Evolutionary conservation across 2,888 invertebrate species (phyloP).

Genomic region (Hirtodrosophila alboralis): DNA sequence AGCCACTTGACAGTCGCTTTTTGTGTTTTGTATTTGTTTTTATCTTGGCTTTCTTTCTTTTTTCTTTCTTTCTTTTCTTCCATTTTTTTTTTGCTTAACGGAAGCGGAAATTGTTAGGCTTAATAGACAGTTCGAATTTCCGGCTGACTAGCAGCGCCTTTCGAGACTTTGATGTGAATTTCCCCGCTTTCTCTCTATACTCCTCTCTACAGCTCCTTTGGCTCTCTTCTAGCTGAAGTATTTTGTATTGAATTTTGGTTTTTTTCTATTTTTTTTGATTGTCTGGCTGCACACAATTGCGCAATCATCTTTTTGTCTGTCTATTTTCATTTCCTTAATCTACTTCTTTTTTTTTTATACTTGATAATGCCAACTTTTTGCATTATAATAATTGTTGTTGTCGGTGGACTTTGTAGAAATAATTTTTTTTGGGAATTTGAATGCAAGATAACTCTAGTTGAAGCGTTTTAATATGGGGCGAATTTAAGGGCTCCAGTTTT

Average conservation of each 20-base stretch:
- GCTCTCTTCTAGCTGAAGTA: background rate
- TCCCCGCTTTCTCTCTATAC: background rate
- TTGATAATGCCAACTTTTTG: constrained; percentile 17
- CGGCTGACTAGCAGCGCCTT: constrained; percentile 47
- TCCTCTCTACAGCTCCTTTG: background rate
- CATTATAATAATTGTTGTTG: background rate
- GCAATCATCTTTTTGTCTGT: constrained; percentile 42
- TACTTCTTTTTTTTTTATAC: too few species aligned
- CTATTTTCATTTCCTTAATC: constrained; percentile 13
- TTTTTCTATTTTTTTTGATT: constrained; percentile 5
- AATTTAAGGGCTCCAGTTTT: too few species aligned
- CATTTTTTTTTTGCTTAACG: constrained; percentile 50
- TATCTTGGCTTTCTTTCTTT: constrained; percentile 18
- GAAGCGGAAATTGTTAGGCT: constrained; percentile 80
- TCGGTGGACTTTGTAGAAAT: too few species aligned
- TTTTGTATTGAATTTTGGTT: constrained; percentile 4
- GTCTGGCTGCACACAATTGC: constrained; percentile 49
- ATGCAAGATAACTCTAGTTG: too few species aligned
- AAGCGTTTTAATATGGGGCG: too few species aligned
- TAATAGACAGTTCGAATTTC: constrained; percentile 78
- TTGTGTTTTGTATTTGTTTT: constrained; percentile 38
- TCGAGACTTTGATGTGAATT: constrained; percentile 58
- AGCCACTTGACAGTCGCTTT: constrained; percentile 38
- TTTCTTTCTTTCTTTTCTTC: constrained; percentile 31
- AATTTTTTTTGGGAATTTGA: too few species aligned